Base-by-base conservation (phyloP, 2,888 invertebrate genomes). In the Rhabditoides inermis region DNA sequence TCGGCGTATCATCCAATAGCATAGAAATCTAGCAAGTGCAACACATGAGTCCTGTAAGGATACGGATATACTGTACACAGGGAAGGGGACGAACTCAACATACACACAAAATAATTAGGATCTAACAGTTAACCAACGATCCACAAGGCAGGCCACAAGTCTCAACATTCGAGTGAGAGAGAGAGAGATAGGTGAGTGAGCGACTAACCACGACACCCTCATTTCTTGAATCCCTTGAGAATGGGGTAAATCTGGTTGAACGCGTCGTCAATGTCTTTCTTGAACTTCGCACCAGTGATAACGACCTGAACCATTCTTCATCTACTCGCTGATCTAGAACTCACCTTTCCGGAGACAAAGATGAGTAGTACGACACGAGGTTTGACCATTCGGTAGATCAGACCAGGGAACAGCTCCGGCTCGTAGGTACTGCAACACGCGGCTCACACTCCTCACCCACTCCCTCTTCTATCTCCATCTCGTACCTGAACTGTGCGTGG, bases 321-420 rank as follows among this genome's bases (percentile, higher is more conserved):
- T 32, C 6, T 32, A 10, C 32, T 6, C 32, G 32, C 15, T 10
- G 15, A 10, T 6, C n/a, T n/a, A n/a, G 25, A 55, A 22, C 28
- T 6, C 64, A 98, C 85, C 83, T 98, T 99, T 51, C 98, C 98
- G 78, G 94, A 95, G 1, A 98, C 95, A 81, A 99, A 99, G 78
- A 99, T 94, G 12, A 99, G 81, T 59, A 98, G 80, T 3, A 95
- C 95, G 63, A 98, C 86, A 65, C 90, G 84, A 0, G 95, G 95
- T 73, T 89, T 87, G 37, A 95, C 88, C 68, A 65, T 75, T 71
- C 95, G 83, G 78, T 98, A 98, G 53, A 98, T 90, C 28, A 98
- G 82, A n/a, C 95, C 98, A 6, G 98, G 94, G 79, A 98, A 98
- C 51, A 98, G 80, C 79, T 98, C 98, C 0, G 98, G 95, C 78